Evolutionary conservation across 2,888 invertebrate genomes (phyloP), one percentile per base, ranked within the genome.

Genomic region (Mystacides longicornis): DNA sequence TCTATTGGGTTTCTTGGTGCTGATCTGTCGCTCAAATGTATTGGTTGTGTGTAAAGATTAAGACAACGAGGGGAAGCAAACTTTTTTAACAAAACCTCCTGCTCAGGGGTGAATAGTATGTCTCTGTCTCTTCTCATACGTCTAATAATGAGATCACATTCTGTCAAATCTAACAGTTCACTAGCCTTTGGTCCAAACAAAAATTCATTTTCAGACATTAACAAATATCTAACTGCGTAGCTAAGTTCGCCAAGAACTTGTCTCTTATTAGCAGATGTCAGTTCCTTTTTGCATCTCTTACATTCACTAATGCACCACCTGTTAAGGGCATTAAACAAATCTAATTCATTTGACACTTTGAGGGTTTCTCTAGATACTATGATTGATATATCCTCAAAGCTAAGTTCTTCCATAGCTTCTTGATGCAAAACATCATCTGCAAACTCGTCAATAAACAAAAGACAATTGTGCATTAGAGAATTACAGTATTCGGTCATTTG

Each of bases 331-430:
- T 78, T 74, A 55, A 82, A 85, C 23, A 86, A 69, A 9, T 78
- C 66, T 11, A 79, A 68, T 67, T 89, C 88, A 59, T 75, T 81
- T 0, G 79, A 73, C 5, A 89, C 77, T 57, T 81, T 75, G 47
- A 92, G 69, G 2, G 83, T 83, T 62, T 88, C 85, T 4, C 89
- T 78, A 51, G 75, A 75, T 0, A 86, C 77, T 51, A 91, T 81
- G 31, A 80, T 74, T 2, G 79, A 71, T 23, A 90, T 72, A 62
- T 86, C 86, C 37, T 78, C 78, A 57, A 80, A 80, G 14, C 80
- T 78, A 27, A 90, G 71, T 56, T 87, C 84, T 59, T 80, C 75
- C 42, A 85, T 75, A 42, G 74, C 72, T 62, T 79, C 78, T 51
- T 81, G 79, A 19, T 66, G 67, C 7, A 86, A 68, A 11, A 85